These are phyloP conservation scores for Astropecten irregularis DNA, from an alignment of 53 echinoderm and acorn worm species.

Conservation along the genomic window DNA sequence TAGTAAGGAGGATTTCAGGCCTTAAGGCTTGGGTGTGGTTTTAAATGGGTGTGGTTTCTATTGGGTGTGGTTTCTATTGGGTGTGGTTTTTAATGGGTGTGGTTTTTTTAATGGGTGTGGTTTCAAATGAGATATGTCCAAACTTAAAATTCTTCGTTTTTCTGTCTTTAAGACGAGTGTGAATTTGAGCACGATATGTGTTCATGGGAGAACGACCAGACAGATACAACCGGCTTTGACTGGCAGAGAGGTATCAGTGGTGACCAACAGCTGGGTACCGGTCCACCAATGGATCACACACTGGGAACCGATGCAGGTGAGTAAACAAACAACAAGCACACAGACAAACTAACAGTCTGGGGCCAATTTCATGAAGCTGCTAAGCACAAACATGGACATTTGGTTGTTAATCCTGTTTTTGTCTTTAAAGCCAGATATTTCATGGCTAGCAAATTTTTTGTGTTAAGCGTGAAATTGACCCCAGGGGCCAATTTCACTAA, in stretches of 20 bases:
- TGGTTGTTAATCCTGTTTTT: too few species aligned
- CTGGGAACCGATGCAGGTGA: constrained; percentile 73
- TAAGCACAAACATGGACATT: too few species aligned
- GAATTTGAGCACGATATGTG: constrained; percentile 86
- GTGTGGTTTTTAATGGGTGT: not conserved
- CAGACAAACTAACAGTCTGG: too few species aligned
- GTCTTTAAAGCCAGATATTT: too few species aligned
- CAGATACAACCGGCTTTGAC: constrained; percentile 78
- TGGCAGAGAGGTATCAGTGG: constrained; percentile 74
- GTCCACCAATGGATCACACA: constrained; percentile 85
- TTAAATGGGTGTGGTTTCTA: not conserved
- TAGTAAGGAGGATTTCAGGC: not conserved
- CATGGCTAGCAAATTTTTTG: too few species aligned
- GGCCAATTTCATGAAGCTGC: too few species aligned
- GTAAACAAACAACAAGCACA: too few species aligned
- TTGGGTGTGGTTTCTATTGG: not conserved
- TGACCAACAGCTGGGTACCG: constrained; percentile 60
- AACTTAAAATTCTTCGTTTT: too few species aligned
- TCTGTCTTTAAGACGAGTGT: constrained; percentile 75
- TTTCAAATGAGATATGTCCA: not conserved
- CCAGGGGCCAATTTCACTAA: too few species aligned
- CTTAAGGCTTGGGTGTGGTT: too few species aligned
- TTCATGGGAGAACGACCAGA: constrained; percentile 76
- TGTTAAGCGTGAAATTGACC: too few species aligned
- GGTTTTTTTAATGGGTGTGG: not conserved